Base-by-base conservation (phyloP, 2,113 vertebrate genomes). In the Ictalurus furcatus region DNA sequence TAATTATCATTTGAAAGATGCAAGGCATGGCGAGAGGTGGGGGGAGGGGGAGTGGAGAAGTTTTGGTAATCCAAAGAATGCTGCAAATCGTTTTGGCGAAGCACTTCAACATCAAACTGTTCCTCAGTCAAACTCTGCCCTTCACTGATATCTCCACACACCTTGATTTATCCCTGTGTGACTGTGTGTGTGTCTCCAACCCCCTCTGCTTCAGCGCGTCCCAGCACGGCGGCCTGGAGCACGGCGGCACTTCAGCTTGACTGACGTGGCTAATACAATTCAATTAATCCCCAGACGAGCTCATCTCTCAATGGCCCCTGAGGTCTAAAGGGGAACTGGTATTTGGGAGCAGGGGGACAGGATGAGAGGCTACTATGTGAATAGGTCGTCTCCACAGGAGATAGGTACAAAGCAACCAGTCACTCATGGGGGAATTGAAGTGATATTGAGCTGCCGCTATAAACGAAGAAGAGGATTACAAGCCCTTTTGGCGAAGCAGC, bases 401-500 rank as follows among this genome's bases (percentile, higher is more conserved):
- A 90, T 92, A 88, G 91, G 88, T 90, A 90, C 87, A 92, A 91
- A 90, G 89, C 88, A 88, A 83, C 88, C 85, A 67, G 86, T 61
- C 88, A 89, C 91, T 92, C 91, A 58, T 89, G 85, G 59, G 86
- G 84, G 90, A 90, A 84, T 84, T 89, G 87, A 90, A 91, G 89
- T 89, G 89, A 90, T 90, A 87, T 89, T 90, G 85, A 90, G 88
- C 91, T 78, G 40, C 79, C 52, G 90, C 84, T 88, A 88, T 92
- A 92, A 90, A 89, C 88, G 90, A 78, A 89, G 87, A 89, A 87
- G 85, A 89, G 89, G 85, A 87, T 91, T 90, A 91, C 88, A 90
- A 90, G 86, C 94, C 95, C 95, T 90, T 85, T 83, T 89, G 82
- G 73, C 40, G 52, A 91, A 86, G 76, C 73, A 25, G 79, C 82